phyloP scores from a whole-genome alignment of 2,797 vertebrate genomes.

The Sebastes itinus region DNA sequence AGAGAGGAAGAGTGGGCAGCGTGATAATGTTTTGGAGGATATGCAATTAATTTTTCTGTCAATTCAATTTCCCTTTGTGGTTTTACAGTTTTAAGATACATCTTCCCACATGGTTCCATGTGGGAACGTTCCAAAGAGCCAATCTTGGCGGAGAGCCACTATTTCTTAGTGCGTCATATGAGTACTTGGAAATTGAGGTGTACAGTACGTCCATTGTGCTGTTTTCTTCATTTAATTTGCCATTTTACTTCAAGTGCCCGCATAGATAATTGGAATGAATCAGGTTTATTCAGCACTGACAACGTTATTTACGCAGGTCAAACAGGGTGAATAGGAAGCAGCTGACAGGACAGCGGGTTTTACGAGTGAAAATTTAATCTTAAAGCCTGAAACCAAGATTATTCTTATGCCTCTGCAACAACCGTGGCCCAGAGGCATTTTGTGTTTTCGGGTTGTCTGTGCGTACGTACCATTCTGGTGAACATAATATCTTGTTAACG shows the following conservation, averaged over 20 bases:
- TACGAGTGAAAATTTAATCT: background rate
- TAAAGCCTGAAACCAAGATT: background rate
- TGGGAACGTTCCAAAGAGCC: background rate
- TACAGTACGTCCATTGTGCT: conserved; percentile 34
- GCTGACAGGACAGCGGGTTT: background rate
- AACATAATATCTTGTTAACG: too few species aligned
- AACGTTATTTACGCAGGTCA: background rate
- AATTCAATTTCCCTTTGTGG: background rate
- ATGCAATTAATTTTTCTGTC: background rate
- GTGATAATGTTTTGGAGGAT: background rate
- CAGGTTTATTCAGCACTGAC: conserved; percentile 4
- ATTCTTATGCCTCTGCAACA: background rate
- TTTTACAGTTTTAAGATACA: background rate
- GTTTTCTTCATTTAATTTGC: conserved; percentile 10
- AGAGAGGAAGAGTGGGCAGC: background rate
- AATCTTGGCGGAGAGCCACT: background rate
- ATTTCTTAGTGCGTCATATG: conserved; percentile 37
- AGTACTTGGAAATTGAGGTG: conserved; percentile 12
- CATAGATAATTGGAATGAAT: conserved; percentile 11
- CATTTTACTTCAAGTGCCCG: background rate
- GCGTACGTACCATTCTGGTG: too few species aligned
- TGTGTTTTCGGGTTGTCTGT: too few species aligned
- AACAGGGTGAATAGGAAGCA: conserved; percentile 6
- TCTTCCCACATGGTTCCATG: background rate
- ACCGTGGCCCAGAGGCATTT: too few species aligned